Conservation (phyloP, 2,888 invertebrate genomes). For the Catonia carolina region DNA sequence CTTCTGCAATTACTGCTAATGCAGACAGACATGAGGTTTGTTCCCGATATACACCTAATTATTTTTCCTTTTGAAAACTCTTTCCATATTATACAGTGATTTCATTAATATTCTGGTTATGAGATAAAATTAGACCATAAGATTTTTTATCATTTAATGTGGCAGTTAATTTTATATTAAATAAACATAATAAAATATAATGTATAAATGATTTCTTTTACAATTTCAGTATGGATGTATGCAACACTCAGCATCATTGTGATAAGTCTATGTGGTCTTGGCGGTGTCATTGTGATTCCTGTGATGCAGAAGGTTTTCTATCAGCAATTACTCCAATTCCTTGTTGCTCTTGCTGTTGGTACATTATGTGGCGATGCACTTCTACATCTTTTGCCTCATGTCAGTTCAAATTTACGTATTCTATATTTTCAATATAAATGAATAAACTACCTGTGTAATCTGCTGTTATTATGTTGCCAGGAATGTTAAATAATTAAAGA, state of each 20-base stretch:
- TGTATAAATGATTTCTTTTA: slow-evolving; percentile 1
- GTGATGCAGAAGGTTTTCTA: slow-evolving; percentile 84
- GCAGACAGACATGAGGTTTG: no score
- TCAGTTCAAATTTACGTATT: slow-evolving; percentile 41
- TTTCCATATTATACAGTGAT: no score
- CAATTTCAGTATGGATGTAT: slow-evolving; percentile 67
- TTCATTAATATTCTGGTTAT: no score
- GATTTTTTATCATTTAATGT: no score
- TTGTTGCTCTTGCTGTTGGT: slow-evolving; percentile 89
- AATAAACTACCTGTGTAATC: no score
- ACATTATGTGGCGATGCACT: slow-evolving; percentile 87
- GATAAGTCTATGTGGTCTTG: slow-evolving; percentile 79
- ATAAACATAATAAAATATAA: no score
- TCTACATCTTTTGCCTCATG: slow-evolving; percentile 85
- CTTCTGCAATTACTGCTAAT: no score
- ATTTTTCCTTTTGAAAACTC: no score
- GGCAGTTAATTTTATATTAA: no score
- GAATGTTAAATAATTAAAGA: background rate
- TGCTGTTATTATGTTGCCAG: background rate
- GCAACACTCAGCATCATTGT: slow-evolving; percentile 72
- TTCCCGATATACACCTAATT: no score
- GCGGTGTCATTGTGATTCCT: slow-evolving; percentile 85
- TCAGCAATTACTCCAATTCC: slow-evolving; percentile 80
- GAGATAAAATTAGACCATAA: no score
- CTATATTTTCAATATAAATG: no score